A percentile compares a stretch with the other conserved stretches of the same genome.
Conservation (phyloP, 2,113 vertebrate genomes). For the Dicrurus megarhynchus region DNA sequence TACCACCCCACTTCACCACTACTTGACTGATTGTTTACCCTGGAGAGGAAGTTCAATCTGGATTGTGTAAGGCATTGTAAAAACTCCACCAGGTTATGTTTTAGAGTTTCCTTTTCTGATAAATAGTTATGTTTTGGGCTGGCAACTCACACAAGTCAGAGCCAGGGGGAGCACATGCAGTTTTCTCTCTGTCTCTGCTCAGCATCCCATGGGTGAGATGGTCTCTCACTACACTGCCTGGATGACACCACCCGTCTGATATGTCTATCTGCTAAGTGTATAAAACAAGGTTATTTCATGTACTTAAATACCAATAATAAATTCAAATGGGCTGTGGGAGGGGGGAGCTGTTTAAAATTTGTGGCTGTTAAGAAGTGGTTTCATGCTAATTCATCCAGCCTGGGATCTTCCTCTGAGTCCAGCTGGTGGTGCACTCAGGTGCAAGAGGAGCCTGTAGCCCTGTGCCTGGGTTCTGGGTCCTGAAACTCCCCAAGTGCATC, state of each 20-base stretch:
- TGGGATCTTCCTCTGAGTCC: neutral
- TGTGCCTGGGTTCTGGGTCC: neutral
- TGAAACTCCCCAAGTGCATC: neutral
- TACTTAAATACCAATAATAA: neutral
- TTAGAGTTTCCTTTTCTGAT: neutral
- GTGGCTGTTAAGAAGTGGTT: neutral
- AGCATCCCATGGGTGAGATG: neutral
- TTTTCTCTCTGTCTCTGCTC: neutral
- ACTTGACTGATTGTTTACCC: neutral
- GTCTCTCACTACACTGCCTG: neutral
- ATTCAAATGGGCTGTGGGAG: neutral
- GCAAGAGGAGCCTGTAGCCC: neutral
- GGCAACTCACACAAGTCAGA: neutral
- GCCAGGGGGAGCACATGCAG: accelerated
- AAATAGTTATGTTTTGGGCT: neutral
- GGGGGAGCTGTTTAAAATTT: accelerated
- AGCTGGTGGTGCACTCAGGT: neutral
- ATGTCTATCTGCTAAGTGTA: neutral
- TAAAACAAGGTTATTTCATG: neutral
- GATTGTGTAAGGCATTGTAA: neutral
- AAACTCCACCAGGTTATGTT: neutral
- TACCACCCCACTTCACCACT: neutral
- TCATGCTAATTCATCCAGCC: neutral
- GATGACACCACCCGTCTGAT: neutral
- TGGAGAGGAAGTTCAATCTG: neutral